Evolutionary conservation across 1,140 invertebrate genomes (phyloP).

Genomic region (Pantala flavescens): DNA sequence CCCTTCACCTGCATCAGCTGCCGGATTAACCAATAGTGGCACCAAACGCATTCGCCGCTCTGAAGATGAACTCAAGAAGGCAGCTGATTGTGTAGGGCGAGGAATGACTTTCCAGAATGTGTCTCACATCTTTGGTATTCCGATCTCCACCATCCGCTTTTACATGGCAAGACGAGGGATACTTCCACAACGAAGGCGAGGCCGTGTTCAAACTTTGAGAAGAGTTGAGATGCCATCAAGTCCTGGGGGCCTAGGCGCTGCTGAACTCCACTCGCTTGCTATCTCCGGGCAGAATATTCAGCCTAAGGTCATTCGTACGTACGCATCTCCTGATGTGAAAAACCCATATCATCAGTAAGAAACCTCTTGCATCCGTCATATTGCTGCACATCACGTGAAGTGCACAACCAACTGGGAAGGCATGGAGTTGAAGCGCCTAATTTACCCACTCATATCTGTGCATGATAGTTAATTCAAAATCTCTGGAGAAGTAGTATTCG

Average conservation of each 20-base stretch:
- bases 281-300: background rate
- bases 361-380: background rate
- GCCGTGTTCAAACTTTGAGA: slow-evolving; percentile 32
- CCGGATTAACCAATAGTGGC: slow-evolving; percentile 5
- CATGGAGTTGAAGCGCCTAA: background rate
- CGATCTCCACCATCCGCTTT: slow-evolving; percentile 71
- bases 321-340: background rate
- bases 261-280: background rate
- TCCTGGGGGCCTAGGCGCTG: background rate
- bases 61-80: slow-evolving; percentile 60
- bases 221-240: background rate
- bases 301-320: background rate
- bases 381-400: background rate
- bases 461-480: background rate
- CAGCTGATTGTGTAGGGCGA: slow-evolving; percentile 64
- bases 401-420: background rate
- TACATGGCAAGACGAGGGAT: slow-evolving; percentile 75
- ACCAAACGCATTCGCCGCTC: slow-evolving; percentile 46
- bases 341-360: background rate
- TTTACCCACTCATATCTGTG: slow-evolving; percentile 9
- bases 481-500: background rate
- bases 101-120: slow-evolving; percentile 73
- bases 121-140: slow-evolving; percentile 71
- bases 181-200: slow-evolving; percentile 58
- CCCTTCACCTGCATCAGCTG: background rate